Evolutionary conservation across 2,797 vertebrate genomes (phyloP).

Genomic region (Enteromius treurensis): DNA sequence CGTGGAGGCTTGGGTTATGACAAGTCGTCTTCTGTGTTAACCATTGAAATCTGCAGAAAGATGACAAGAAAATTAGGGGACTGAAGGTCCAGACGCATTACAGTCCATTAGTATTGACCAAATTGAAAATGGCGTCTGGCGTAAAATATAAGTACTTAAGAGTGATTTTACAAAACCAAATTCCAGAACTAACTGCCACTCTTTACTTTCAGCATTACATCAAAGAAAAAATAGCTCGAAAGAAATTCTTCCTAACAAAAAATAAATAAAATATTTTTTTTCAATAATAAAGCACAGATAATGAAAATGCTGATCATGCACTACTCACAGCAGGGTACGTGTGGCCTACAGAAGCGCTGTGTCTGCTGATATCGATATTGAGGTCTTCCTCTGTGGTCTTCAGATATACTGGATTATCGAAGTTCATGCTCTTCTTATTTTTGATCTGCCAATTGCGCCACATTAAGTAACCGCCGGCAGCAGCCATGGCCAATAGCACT

Average conservation of each 20-base stretch:
- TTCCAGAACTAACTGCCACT: not conserved
- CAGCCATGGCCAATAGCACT: slow-evolving; percentile 89
- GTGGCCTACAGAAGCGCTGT: slow-evolving; percentile 88
- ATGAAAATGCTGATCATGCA: not conserved
- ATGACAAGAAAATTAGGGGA: slow-evolving; percentile 1
- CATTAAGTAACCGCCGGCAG: slow-evolving; percentile 86
- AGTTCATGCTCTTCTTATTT: slow-evolving; percentile 99
- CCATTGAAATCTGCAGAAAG: slow-evolving; percentile 90
- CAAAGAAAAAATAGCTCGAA: not conserved
- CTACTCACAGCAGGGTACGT: slow-evolving; percentile 95
- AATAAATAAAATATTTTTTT: not conserved
- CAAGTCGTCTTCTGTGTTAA: slow-evolving; percentile 97
- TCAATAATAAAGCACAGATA: not conserved
- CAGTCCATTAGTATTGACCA: not conserved
- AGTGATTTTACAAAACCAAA: not conserved
- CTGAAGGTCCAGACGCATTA: not conserved
- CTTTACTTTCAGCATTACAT: not conserved
- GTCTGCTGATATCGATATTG: slow-evolving; percentile 92
- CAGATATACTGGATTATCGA: slow-evolving; percentile 97
- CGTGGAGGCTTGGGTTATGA: slow-evolving; percentile 77
- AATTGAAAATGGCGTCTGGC: not conserved
- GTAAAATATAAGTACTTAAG: not conserved
- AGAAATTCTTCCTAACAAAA: not conserved
- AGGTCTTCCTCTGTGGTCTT: slow-evolving; percentile 98
- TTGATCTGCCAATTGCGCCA: slow-evolving; percentile 97